Conservation (phyloP, 2,113 vertebrate genomes). For the pig (Sus scrofa) region T2T-Sscrofa CM000812.6:210650501-210651000, state of each 20-base stretch:
- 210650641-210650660: constrained; percentile 78
- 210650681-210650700: constrained; percentile 87
- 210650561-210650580: constrained; percentile 90
- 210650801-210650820: constrained; percentile 66
- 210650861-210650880: constrained; percentile 62
- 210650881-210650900: neutral
- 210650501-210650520: constrained; percentile 89
- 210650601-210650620: constrained; percentile 93
- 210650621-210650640: constrained; percentile 91
- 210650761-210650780: constrained; percentile 75
- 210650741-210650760: constrained; percentile 80
- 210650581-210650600: constrained; percentile 91
- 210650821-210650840: neutral
- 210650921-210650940: constrained; percentile 16
- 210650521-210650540: constrained; percentile 90
- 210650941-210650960: constrained; percentile 34
- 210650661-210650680: constrained; percentile 88
- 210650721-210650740: constrained; percentile 87
- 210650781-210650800: constrained; percentile 68
- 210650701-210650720: constrained; percentile 87
- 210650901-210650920: constrained; percentile 69
- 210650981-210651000: constrained; percentile 30
- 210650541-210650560: constrained; percentile 92
- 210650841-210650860: constrained; percentile 66
- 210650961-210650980: neutral